Percentiles rank a stretch among this genome's conserved stretches.
Conservation (phyloP, 2,113 vertebrate genomes). For the Sylvietta virens region DNA sequence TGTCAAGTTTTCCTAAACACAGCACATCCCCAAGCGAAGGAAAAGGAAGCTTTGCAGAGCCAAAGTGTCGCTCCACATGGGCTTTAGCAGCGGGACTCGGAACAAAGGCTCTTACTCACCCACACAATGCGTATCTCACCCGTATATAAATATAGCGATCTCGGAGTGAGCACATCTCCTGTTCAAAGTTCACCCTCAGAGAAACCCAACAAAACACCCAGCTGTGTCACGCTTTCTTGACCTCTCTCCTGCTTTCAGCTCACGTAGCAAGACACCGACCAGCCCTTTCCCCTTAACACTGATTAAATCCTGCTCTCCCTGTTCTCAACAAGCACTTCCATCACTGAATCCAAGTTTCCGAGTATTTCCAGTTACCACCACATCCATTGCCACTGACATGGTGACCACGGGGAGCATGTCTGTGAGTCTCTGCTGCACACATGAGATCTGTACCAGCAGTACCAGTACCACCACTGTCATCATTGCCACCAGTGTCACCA, state of each 20-base stretch:
- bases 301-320: not conserved
- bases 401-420: not conserved
- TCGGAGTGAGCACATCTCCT: not conserved
- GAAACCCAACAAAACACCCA: not conserved
- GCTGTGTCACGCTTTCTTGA: not conserved
- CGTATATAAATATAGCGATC: not conserved
- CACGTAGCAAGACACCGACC: rapidly evolving
- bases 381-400: rapidly evolving
- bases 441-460: not conserved
- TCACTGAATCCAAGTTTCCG: not conserved
- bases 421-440: not conserved
- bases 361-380: not conserved
- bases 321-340: not conserved
- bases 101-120: conserved; percentile 38
- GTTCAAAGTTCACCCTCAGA: conserved; percentile 33
- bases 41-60: conserved; percentile 46
- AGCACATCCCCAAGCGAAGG: not conserved
- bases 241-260: not conserved
- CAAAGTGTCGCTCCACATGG: not conserved
- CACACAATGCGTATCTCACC: not conserved
- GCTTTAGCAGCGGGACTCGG: not conserved
- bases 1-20: not conserved
- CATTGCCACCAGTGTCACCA: not conserved
- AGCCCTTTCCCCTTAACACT: not conserved
- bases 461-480: not conserved